Evolutionary conservation across 1,140 invertebrate species (phyloP).

Genomic region (Acyrthosiphon pisum): DNA sequence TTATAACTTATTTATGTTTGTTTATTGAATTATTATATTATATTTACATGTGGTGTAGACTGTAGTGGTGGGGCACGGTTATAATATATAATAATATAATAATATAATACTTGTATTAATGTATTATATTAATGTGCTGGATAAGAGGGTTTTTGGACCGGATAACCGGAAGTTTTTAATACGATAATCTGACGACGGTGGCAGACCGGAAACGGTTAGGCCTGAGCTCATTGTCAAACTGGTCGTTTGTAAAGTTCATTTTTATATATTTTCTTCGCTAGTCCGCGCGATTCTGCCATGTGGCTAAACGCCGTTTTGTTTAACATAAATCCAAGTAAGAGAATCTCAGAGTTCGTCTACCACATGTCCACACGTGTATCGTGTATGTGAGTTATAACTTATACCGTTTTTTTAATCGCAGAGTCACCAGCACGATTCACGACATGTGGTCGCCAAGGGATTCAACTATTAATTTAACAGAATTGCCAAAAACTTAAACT

Average conservation of each 20-base stretch:
- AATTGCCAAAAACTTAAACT: background rate
- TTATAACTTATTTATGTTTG: background rate
- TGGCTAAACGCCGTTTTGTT: constrained; percentile 33
- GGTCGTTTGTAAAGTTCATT: background rate
- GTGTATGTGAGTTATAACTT: background rate
- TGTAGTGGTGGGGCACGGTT: background rate
- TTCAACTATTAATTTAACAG: background rate
- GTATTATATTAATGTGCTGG: background rate
- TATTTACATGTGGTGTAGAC: background rate
- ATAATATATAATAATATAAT: background rate
- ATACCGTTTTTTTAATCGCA: background rate
- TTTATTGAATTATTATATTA: background rate
- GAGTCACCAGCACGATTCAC: background rate
- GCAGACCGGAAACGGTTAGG: background rate
- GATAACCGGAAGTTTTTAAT: constrained; percentile 27
- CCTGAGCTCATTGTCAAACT: background rate
- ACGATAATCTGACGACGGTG: background rate
- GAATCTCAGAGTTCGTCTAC: background rate
- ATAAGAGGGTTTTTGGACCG: background rate
- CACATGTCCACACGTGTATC: background rate
- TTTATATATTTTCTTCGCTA: background rate
- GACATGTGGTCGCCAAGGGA: background rate
- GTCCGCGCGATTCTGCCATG: background rate
- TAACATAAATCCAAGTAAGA: background rate
- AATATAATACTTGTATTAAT: too few species aligned